phyloP scores from a whole-genome alignment of 1,140 invertebrate genomes.

The Zelostemma sp. region DNA sequence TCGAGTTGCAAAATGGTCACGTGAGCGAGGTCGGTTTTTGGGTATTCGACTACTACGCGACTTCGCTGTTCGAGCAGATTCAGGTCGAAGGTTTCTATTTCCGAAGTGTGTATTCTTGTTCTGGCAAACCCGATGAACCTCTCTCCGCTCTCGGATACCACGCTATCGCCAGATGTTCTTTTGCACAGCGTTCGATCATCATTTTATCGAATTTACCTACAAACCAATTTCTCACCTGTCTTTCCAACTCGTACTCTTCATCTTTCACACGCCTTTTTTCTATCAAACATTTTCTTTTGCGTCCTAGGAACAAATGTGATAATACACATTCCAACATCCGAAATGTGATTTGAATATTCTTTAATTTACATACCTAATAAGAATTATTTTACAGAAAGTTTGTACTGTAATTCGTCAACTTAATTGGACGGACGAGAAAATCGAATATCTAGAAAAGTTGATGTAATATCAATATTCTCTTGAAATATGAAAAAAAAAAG shows the following conservation, averaged over 20 bases:
- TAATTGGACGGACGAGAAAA: too few species aligned
- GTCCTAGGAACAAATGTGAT: too few species aligned
- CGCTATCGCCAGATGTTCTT: constrained; percentile 43
- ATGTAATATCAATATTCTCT: too few species aligned
- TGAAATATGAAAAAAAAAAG: too few species aligned
- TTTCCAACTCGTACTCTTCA: neutral
- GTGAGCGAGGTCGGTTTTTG: constrained; percentile 42
- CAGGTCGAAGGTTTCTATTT: constrained; percentile 59
- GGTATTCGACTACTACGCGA: constrained; percentile 39
- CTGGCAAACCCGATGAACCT: constrained; percentile 51
- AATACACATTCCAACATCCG: neutral
- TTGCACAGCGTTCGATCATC: neutral
- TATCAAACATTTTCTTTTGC: neutral
- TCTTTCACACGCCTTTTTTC: neutral
- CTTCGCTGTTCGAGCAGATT: constrained; percentile 43
- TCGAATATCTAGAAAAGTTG: too few species aligned
- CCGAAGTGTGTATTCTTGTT: constrained; percentile 55
- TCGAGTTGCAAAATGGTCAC: constrained; percentile 22
- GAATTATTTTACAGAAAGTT: too few species aligned
- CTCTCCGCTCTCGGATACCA: constrained; percentile 19
- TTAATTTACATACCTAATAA: too few species aligned
- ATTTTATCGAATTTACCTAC: too few species aligned
- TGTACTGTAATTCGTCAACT: too few species aligned
- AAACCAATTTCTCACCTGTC: too few species aligned
- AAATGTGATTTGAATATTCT: constrained; percentile 41